These are phyloP conservation scores for Australoheros facetus DNA, from an alignment of 2,797 vertebrate species.

Conservation along the genomic window DNA sequence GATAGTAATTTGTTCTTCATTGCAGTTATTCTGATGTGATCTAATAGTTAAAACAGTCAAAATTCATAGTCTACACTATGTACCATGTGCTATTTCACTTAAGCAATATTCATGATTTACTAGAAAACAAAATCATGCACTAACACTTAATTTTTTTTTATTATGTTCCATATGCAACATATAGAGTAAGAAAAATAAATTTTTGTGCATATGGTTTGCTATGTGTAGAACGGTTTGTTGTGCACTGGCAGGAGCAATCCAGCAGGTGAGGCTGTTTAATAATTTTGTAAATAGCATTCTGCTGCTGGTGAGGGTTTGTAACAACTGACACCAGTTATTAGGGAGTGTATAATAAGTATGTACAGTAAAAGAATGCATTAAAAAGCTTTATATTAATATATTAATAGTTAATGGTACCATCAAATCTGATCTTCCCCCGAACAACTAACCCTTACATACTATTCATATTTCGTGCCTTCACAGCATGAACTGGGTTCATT, in stretches of 20 bases:
- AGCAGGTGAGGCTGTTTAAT: constrained; percentile 48
- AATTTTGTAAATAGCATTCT: neutral
- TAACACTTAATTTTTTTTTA: neutral
- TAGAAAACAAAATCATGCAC: neutral
- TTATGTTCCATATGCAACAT: neutral
- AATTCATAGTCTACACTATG: neutral
- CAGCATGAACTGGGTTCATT: too few relatives aligned
- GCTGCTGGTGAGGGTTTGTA: neutral
- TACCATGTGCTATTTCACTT: neutral
- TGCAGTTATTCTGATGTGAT: neutral
- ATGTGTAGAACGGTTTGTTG: neutral
- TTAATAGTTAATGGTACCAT: neutral
- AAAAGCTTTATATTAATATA: neutral
- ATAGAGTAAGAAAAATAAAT: neutral
- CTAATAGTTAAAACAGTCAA: neutral
- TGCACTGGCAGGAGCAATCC: constrained; percentile 28
- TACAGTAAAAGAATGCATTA: neutral
- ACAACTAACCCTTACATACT: too few relatives aligned
- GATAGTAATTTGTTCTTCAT: neutral
- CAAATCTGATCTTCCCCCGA: neutral
- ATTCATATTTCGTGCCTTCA: too few relatives aligned
- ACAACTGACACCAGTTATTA: neutral
- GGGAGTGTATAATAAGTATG: neutral
- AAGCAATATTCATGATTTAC: neutral
- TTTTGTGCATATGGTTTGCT: neutral